Evolutionary conservation across 2,888 invertebrate genomes (phyloP).

Genomic region (Cybosia mesomella): DNA sequence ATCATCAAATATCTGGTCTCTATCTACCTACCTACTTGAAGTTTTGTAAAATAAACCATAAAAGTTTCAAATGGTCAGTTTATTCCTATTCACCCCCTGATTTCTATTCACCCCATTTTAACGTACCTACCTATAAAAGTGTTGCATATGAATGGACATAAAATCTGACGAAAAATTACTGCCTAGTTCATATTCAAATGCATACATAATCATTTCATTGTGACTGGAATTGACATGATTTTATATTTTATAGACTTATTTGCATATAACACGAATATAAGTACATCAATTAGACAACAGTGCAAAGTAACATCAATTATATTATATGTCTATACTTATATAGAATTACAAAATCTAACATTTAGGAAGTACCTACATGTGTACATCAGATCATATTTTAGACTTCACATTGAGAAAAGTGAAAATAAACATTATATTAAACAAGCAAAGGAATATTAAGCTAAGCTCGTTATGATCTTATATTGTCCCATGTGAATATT

Average conservation of each 20-base stretch:
- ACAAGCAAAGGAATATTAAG: slow-evolving; percentile 55
- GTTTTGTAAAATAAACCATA: no score
- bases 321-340: slow-evolving; percentile 29
- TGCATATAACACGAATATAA: slow-evolving; percentile 34
- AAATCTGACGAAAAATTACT: slow-evolving; percentile 1
- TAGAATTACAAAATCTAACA: slow-evolving; percentile 44
- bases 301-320: slow-evolving; percentile 42
- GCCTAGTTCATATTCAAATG: not conserved
- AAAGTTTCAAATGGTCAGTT: not conserved
- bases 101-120: not conserved
- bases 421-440: slow-evolving; percentile 37
- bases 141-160: slow-evolving; percentile 16
- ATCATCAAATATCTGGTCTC: not conserved
- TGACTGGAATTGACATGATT: slow-evolving; percentile 48
- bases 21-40: no score
- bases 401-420: slow-evolving; percentile 25
- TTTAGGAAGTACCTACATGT: slow-evolving; percentile 25
- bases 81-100: not conserved
- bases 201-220: slow-evolving; percentile 37
- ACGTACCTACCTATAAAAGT: no score
- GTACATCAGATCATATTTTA: slow-evolving; percentile 30
- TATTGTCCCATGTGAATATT: slow-evolving; percentile 78
- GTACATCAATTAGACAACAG: slow-evolving; percentile 42
- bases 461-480: slow-evolving; percentile 78
- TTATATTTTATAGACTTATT: slow-evolving; percentile 27